Conservation (phyloP, 1,140 invertebrate species). For the Diuraphis noxia region DNA sequence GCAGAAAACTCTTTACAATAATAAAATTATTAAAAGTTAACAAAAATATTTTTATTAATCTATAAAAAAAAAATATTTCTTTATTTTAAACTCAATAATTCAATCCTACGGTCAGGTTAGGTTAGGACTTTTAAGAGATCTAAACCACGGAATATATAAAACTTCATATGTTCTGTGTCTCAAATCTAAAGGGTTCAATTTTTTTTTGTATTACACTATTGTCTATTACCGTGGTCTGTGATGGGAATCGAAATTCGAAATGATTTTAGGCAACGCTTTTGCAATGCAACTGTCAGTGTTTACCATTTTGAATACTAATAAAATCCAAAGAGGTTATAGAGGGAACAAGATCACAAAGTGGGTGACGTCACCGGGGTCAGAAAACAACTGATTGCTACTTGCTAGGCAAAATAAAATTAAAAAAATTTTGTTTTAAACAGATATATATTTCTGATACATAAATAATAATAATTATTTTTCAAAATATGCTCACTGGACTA, state of each 20-base stretch:
- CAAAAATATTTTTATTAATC: no score
- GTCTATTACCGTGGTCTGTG: neutral
- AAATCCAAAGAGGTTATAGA: constrained; percentile 43
- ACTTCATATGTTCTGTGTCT: no score
- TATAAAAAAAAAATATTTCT: no score
- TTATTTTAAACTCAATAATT: no score
- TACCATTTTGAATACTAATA: neutral
- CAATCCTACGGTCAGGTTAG: no score
- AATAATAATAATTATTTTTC: neutral
- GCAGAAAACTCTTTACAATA: no score
- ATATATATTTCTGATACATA: constrained; percentile 7
- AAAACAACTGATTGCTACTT: constrained; percentile 53
- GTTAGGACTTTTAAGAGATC: no score
- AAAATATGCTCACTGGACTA: neutral
- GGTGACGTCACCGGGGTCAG: constrained; percentile 48
- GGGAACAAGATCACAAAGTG: constrained; percentile 22
- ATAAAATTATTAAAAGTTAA: no score
- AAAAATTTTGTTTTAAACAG: constrained; percentile 19
- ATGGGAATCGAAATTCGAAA: neutral
- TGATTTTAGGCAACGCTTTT: neutral
- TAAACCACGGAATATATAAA: no score
- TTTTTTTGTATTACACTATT: no score
- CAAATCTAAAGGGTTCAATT: neutral
- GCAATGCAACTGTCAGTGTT: neutral
- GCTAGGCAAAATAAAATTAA: constrained; percentile 48